Evolutionary conservation across 2,113 vertebrate genomes (phyloP).

Genomic region (Phasianus colchicus): DNA sequence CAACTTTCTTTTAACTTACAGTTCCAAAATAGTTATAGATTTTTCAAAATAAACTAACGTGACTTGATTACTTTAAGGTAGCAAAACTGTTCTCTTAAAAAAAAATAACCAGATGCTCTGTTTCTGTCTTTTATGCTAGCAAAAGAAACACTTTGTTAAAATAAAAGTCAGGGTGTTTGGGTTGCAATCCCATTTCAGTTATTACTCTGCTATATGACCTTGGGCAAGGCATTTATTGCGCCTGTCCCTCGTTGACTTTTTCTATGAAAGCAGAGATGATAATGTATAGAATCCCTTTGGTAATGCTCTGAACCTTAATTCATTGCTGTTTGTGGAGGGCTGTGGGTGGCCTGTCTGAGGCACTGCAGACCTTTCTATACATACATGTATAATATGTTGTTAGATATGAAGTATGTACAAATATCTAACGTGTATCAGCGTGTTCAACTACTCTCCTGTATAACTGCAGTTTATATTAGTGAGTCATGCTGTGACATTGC

Average conservation of each 20-base stretch:
- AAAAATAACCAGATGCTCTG: neutral
- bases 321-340: neutral
- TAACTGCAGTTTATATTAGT: neutral
- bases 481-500: neutral
- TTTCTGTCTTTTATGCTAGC: neutral
- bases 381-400: neutral
- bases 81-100: neutral
- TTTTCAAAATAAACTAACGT: neutral
- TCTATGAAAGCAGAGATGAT: neutral
- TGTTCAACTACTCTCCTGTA: neutral
- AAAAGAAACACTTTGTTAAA: neutral
- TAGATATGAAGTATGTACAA: neutral
- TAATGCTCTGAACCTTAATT: neutral
- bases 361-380: neutral
- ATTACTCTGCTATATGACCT: neutral
- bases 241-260: neutral
- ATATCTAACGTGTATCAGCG: neutral
- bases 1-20: neutral
- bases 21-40: neutral
- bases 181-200: neutral
- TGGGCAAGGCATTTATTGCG: neutral
- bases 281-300: neutral
- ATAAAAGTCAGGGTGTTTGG: slow-evolving; percentile 16
- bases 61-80: neutral
- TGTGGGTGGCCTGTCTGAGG: neutral